A percentile compares a stretch with the other conserved stretches of the same genome.
These are phyloP conservation scores for Lophura nycthemera DNA, from an alignment of 2,113 vertebrate species.

Conservation along the genomic window DNA sequence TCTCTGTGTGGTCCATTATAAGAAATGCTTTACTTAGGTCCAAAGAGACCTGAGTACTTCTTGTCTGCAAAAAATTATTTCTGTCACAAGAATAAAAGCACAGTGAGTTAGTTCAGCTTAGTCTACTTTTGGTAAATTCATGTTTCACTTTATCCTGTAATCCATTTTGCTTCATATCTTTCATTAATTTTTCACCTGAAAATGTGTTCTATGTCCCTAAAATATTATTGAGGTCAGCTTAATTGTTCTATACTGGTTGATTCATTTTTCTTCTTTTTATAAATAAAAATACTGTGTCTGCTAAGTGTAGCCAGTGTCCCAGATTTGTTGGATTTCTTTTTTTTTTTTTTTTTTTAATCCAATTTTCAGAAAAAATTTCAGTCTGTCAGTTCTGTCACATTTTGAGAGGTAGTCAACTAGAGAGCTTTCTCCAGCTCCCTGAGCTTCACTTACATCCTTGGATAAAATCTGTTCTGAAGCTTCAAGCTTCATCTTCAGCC, in stretches of 20 bases:
- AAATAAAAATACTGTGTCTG: neutral
- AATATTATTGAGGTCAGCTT: neutral
- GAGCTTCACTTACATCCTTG: neutral
- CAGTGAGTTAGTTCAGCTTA: neutral
- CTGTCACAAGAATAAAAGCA: neutral
- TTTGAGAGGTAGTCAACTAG: neutral
- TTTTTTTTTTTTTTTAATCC: neutral
- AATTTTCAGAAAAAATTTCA: too few relatives aligned
- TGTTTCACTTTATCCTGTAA: neutral
- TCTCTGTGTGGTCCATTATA: neutral
- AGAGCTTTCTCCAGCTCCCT: neutral
- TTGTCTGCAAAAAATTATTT: neutral
- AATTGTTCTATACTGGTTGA: neutral
- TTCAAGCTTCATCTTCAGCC: neutral
- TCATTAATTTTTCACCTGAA: neutral
- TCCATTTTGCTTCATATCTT: neutral
- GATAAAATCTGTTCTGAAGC: neutral
- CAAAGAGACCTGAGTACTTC: neutral
- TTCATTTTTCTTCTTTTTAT: neutral
- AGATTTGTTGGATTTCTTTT: neutral
- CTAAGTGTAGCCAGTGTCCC: neutral
- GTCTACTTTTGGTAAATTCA: neutral
- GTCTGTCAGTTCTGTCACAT: neutral
- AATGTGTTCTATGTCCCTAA: neutral
- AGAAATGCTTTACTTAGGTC: neutral